Base-by-base conservation (phyloP, 2,888 invertebrate genomes). In the Cataglyphis altisquamis region DNA sequence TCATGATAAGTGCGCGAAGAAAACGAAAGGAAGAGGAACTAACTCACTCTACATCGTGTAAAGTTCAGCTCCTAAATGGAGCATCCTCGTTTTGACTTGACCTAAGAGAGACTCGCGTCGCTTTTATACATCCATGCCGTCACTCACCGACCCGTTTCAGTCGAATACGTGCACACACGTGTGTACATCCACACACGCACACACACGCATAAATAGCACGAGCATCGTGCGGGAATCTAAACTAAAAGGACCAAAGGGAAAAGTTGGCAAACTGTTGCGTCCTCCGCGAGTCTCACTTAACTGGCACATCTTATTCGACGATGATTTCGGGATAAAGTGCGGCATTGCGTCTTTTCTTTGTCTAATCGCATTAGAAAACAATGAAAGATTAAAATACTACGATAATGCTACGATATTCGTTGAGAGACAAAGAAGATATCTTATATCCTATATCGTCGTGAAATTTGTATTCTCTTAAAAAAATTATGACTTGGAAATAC, bases 241-340 rank as follows among this genome's bases (percentile, higher is more conserved):
- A 25, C 29, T 60, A 62, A 72, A 68, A 84, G 87, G 63, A 83
- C 72, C 68, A 67, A 82, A 85, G 83, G 77, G 67, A 77, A 82
- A 84, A 83, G 83, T 89, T 82, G 48, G 74, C 87, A 86, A 89
- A 89, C 89, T 89, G 89, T 89, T 89, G 89, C 89, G 85, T 82
- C 45, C 64, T 41, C 39, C 66, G 55, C 4, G 66, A 73, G 52
- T 72, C 45, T 15, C 55, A 29, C 29, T 81, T 64, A 63, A 64
- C 39, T n/a, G 21, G 15, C 39, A 25, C 18, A 12, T 15, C 57
- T 62, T 52, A 25, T 45, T 62, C 55, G 55, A 52, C 52, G n/a
- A n/a, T 9, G 66, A 77, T 57, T 39, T 48, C 39, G 12, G 12
- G 36, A 48, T 68, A 62, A 63, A 62, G 60, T 25, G 32, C 18